Base-by-base conservation (phyloP, 1,140 invertebrate genomes). In the Brachionus asplanchnoidis region DNA sequence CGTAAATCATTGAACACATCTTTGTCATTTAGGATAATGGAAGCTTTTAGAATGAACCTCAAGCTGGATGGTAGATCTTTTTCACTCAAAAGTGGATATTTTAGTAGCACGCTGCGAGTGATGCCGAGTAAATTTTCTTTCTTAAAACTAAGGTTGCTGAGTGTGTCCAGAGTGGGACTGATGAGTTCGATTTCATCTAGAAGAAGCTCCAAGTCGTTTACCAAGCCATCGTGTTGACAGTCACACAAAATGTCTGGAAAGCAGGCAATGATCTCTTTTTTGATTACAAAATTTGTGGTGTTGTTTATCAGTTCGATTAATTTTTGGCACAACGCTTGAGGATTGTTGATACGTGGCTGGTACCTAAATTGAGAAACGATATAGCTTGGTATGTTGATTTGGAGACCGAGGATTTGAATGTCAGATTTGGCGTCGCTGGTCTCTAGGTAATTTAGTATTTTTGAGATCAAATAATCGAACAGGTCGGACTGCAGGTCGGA, bases 171-270 rank as follows among this genome's bases (percentile, higher is more conserved):
- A 65, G 26, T 82, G 6, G 36, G 26, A 46, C 53, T 68, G 0
- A 82, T 42, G n/a, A 82, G 32, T 26, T 82, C 79, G n/a, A 20
- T 40, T 42, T 60, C 50, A 46, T 65, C 42, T n/a, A 82, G 23
- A 28, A 82, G 42, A 9, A 44, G 23, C 8, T 82, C 79, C n/a
- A 82, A 68, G n/a, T 82, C 79, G 8, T 9, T 60, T 17, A 32
- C 65, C 20, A 82, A 42, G 20, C 40, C 12, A 14, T 60, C 53
- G 5, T 60, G 79, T 12, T 82, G 36, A 8, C 50, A 32, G 7
- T 82, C 79, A 28, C 79, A 65, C 8, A 82, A 46, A 23, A 82
- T 82, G 32, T 82, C 79, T 20, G 79, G 79, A 60, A 82, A 68
- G 40, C 79, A 82, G 12, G 36, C 36, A 6, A 82, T 68, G 17